phyloP scores from a whole-genome alignment of 2,113 vertebrate genomes.

The Microcebus tavaratra region DNA sequence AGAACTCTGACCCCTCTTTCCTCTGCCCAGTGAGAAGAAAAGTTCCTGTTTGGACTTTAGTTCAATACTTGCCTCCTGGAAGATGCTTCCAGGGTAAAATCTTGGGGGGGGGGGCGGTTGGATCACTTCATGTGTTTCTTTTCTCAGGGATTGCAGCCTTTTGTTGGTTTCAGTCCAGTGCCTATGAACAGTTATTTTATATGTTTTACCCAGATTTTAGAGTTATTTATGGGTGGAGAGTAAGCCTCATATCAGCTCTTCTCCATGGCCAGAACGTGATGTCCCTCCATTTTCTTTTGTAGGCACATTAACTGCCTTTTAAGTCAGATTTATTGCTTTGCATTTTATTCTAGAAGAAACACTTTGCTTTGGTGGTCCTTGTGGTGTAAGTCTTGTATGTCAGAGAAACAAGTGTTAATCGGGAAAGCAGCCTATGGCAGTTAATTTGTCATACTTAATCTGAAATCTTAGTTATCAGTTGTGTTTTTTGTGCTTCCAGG shows the following conservation, averaged over 20 bases:
- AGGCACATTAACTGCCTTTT: background rate
- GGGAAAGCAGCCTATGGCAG: background rate
- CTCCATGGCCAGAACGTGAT: background rate
- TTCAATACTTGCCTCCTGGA: background rate
- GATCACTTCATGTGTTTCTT: background rate
- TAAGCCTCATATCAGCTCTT: background rate
- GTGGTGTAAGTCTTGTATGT: background rate
- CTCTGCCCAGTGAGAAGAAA: background rate
- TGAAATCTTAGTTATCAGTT: background rate
- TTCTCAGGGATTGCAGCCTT: background rate
- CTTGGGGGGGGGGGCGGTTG: background rate
- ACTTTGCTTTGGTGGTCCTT: slow-evolving; percentile 24
- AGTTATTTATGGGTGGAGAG: background rate
- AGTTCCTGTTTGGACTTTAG: background rate
- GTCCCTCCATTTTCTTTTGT: background rate
- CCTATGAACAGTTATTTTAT: background rate
- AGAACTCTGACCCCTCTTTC: background rate
- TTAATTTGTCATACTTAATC: background rate
- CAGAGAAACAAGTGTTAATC: background rate
- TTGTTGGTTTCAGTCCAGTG: background rate
- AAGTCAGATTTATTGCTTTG: slow-evolving; percentile 11
- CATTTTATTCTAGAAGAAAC: slow-evolving; percentile 41
- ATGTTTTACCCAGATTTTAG: slow-evolving; percentile 15
- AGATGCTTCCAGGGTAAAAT: background rate
- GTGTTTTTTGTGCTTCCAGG: slow-evolving; percentile 80